phyloP scores from a whole-genome alignment of 2,888 invertebrate genomes.

The Tortrix viridana region DNA sequence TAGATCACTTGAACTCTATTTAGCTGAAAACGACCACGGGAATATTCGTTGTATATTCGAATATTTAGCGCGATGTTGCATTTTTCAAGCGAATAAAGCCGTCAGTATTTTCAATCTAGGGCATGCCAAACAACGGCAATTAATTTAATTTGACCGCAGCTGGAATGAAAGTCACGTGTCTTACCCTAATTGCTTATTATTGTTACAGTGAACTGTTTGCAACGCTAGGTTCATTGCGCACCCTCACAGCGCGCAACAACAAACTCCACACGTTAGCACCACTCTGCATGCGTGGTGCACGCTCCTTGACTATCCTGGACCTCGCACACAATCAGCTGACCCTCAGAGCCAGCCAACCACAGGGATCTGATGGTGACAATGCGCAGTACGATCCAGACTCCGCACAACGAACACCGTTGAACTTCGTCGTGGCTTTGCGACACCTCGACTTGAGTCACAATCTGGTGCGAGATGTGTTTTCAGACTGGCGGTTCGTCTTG shows the following conservation, averaged over 20 bases:
- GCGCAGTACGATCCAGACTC: constrained; percentile 36
- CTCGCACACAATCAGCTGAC: constrained; percentile 46
- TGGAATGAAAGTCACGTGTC: no score
- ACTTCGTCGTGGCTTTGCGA: constrained; percentile 29
- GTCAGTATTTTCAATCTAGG: no score
- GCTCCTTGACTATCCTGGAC: neutral
- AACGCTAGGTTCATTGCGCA: constrained; percentile 35
- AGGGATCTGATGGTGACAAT: constrained; percentile 25
- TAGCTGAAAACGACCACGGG: neutral
- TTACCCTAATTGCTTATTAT: neutral
- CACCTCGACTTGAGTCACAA: constrained; percentile 7
- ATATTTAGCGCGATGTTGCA: no score
- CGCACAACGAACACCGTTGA: constrained; percentile 38
- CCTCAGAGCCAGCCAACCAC: constrained; percentile 28
- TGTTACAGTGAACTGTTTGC: constrained; percentile 46
- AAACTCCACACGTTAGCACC: constrained; percentile 19
- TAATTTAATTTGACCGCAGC: no score
- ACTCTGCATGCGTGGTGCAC: constrained; percentile 9
- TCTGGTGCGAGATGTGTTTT: constrained; percentile 11
- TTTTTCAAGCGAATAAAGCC: no score
- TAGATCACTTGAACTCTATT: no score
- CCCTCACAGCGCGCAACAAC: constrained; percentile 38
- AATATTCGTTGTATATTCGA: no score
- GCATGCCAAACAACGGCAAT: no score
- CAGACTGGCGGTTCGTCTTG: constrained; percentile 21